Evolutionary conservation across 1,140 invertebrate genomes (phyloP).

Genomic region (Scaptomyza graminum): DNA sequence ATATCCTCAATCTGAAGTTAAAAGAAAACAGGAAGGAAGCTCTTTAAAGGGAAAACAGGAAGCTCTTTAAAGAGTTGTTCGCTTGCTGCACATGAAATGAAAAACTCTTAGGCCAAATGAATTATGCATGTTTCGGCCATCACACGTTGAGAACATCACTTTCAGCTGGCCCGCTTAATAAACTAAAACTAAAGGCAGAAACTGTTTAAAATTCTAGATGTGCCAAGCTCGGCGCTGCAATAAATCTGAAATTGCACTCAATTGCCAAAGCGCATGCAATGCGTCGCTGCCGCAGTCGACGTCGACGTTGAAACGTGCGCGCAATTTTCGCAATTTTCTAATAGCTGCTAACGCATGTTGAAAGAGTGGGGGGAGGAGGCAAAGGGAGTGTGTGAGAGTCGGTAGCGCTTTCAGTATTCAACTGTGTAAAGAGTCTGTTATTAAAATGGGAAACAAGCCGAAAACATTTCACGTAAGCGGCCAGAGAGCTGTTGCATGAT

Average conservation of each 20-base stretch:
- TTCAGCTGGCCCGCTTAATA: constrained; percentile 55
- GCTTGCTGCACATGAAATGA: not conserved
- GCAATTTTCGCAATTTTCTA: constrained; percentile 82
- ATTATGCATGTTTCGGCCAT: constrained; percentile 63
- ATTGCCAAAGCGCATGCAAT: constrained; percentile 68
- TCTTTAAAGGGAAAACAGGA: too few relatives aligned
- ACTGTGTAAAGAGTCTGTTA: constrained; percentile 31
- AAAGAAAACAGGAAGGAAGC: too few relatives aligned
- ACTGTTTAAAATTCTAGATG: constrained; percentile 73
- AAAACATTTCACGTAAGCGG: constrained; percentile 65
- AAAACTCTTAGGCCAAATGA: constrained; percentile 53
- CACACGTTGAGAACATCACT: constrained; percentile 21
- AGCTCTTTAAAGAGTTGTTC: not conserved
- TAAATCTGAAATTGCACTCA: constrained; percentile 80
- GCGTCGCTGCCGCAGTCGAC: constrained; percentile 10
- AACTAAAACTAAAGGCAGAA: constrained; percentile 68
- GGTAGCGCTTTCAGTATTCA: not conserved
- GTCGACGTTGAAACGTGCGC: constrained; percentile 61
- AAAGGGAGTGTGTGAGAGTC: not conserved
- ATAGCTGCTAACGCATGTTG: constrained; percentile 66
- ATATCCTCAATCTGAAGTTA: not conserved
- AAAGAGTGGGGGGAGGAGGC: not conserved
- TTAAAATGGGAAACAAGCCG: constrained; percentile 59
- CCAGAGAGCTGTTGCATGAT: too few relatives aligned
- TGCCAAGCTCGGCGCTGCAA: constrained; percentile 56